Evolutionary conservation across 2,888 invertebrate species (phyloP).

Genomic region (Tenthredo scrophulariae): DNA sequence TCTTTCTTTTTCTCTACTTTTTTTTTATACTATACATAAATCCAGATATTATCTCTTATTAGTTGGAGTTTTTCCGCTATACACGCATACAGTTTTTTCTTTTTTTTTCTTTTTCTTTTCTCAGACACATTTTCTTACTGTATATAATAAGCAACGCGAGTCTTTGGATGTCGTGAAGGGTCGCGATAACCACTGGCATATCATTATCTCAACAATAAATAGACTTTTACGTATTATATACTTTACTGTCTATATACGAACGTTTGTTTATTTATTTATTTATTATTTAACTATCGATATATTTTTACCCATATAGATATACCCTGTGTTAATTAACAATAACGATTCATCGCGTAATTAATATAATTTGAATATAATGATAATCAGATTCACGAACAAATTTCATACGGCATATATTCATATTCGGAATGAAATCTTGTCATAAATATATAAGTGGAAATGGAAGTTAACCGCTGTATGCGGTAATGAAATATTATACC

Average conservation of each 20-base stretch:
- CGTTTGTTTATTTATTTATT: slow-evolving; percentile 20
- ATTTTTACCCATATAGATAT: not conserved
- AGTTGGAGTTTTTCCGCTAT: slow-evolving; percentile 22
- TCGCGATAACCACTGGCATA: slow-evolving; percentile 29
- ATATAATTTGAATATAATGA: too few species aligned
- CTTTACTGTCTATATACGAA: not conserved
- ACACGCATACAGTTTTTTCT: not conserved
- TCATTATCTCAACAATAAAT: slow-evolving; percentile 24
- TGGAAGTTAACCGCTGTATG: not conserved
- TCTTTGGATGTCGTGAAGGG: slow-evolving; percentile 32
- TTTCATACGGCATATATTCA: not conserved
- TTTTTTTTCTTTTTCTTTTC: not conserved
- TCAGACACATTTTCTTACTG: slow-evolving; percentile 6
- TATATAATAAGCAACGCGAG: not conserved
- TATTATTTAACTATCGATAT: not conserved
- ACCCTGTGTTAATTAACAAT: not conserved
- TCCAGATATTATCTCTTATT: not conserved
- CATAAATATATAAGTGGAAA: not conserved
- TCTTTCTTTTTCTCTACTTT: not conserved
- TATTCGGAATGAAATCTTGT: not conserved
- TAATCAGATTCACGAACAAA: not conserved
- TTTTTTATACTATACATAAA: not conserved
- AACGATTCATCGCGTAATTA: not conserved
- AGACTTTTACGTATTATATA: not conserved
- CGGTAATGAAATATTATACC: not conserved